Evolutionary conservation across 2,113 vertebrate species (phyloP), one percentile per base, ranked within the genome.

Genomic region (Protomyctophum bolini): DNA sequence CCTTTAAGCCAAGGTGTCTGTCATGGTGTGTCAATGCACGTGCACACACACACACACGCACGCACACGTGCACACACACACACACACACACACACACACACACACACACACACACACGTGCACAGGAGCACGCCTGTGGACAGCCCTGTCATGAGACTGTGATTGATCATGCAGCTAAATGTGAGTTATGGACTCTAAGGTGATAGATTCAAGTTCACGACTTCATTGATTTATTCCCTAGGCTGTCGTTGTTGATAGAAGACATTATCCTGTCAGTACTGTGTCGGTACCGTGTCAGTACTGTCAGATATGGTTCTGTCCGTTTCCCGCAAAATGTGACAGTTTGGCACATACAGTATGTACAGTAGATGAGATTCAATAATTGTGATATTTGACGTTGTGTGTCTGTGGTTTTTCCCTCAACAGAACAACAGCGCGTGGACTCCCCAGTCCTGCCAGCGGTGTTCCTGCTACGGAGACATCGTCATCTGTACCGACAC

Each of bases 401-500:
- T 48, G 46, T 54, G 51, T 55, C 33, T 69, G 12, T 56, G 51
- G n/a, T n/a, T n/a, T 72, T 51, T 72, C 2, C 77, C 8, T 65
- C 63, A 77, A 68, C 93, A 99, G 98, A 96, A 96, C 83, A 90
- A 92, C 85, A 93, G 96, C 0, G 51, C 76, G 73, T 98, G 98
- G 98, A 94, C 94, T 56, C 95, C 95, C 0, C 91, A 96, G 73
- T 90, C 94, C 0, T 99, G 97, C 91, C 93, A 91, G 80, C 91
- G 93, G 76, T 98, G 98, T 77, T 87, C 10, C 68, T 99, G 98
- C 89, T 85, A 65, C 69, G 70, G 90, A 10, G 83, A 91, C n/a
- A 74, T 96, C 47, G 80, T 94, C 85, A 80, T 95, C 83, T 99
- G 98, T 4, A 33, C 73, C 88, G 88, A 54, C 72, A 33, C 91